Base-by-base conservation (phyloP, 2,113 vertebrate genomes). In the Coracopsis vasa region DNA sequence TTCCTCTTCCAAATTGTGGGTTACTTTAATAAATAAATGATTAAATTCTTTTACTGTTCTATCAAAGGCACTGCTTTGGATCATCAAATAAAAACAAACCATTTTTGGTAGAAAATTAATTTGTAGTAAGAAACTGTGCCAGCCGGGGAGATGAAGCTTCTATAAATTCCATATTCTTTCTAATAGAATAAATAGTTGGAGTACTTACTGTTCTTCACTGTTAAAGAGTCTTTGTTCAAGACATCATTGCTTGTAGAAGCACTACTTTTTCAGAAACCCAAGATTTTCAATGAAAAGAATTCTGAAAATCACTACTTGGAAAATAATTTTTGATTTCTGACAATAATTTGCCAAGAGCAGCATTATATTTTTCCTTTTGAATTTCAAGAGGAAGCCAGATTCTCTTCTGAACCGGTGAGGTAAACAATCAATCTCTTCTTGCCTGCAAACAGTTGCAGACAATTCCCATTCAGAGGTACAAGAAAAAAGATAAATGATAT, bases 101-200 rank as follows among this genome's bases (percentile, higher is more conserved):
- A 45, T 37, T 94, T 94, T 94, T 92, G 89, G 33, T 67, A 91
- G 88, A 66, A 65, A 81, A 92, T 91, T 79, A 77, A 86, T 97
- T 92, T 91, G 33, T 83, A 80, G 78, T 93, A 77, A 85, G 62
- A 61, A 82, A 85, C 44, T 42, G 35, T 93, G 54, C 58, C 82
- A 84, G 71, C 14, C 39, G 66, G n/a, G 65, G 64, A 91, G 54
- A 79, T 4, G 2, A 56, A 75, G 35, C 23, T 65, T 71, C 70
- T 89, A 70, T 82, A 85, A 97, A 90, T 95, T 82, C 33, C 29
- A 60, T 86, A 81, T 92, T 90, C 69, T 85, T 82, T 77, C 45
- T 74, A 88, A 71, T 60, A 51, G 33, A 51, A 88, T 93, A 45
- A 83, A 82, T 47, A 35, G 39, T 66, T 69, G 54, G 31, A 77